Percentiles rank a stretch among this genome's conserved stretches.
phyloP scores from a whole-genome alignment of 2,113 vertebrate genomes.

The Phyllopteryx taeniolatus region DNA sequence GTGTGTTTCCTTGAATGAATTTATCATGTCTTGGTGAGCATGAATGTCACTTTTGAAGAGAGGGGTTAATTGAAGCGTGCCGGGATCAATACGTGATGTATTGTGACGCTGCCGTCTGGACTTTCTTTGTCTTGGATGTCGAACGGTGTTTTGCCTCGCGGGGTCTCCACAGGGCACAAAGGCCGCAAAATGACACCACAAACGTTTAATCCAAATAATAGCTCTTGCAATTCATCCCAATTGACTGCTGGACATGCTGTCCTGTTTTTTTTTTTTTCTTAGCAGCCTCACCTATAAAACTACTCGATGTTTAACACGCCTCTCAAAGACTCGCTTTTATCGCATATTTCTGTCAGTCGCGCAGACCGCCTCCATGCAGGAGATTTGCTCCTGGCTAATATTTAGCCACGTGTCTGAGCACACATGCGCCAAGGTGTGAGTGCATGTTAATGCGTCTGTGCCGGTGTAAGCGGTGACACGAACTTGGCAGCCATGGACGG shows the following conservation, averaged over 20 bases:
- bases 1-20: slow-evolving; percentile 30
- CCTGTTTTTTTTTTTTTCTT: slow-evolving; percentile 35
- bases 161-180: slow-evolving; percentile 32
- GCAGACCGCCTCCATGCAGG: not conserved
- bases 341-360: slow-evolving; percentile 44
- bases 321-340: slow-evolving; percentile 28
- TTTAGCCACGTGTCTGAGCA: slow-evolving; percentile 27
- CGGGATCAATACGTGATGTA: slow-evolving; percentile 45
- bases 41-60: slow-evolving; percentile 40
- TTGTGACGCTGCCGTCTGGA: slow-evolving; percentile 55
- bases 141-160: slow-evolving; percentile 41
- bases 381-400: slow-evolving; percentile 9
- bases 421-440: slow-evolving; percentile 34
- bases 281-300: slow-evolving; percentile 53
- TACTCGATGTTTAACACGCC: slow-evolving; percentile 28
- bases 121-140: slow-evolving; percentile 51
- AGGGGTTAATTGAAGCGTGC: slow-evolving; percentile 50
- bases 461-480: slow-evolving; percentile 62
- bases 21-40: slow-evolving; percentile 38
- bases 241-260: slow-evolving; percentile 10
- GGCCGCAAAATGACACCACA: slow-evolving; percentile 28
- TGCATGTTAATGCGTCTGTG: slow-evolving; percentile 60
- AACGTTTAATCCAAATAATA: slow-evolving; percentile 26
- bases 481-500: slow-evolving; percentile 56
- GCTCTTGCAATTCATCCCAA: slow-evolving; percentile 50